Base-by-base conservation (phyloP, 2,888 invertebrate genomes). In the Nomada goodeniana region DNA sequence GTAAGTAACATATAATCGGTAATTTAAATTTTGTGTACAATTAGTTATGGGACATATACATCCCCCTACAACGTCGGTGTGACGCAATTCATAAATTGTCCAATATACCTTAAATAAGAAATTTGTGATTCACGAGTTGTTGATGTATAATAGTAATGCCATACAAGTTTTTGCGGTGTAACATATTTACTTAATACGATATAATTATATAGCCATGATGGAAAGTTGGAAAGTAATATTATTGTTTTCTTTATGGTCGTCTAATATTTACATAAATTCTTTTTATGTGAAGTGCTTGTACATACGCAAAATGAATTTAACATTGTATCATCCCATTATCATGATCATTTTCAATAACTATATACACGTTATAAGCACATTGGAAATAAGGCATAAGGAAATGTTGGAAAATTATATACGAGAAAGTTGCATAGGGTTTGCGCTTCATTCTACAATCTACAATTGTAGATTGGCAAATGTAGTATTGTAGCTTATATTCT, bases 291-390 rank as follows among this genome's bases (percentile, higher is more conserved):
- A 72, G 44, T 74, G 52, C 36, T 42, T 23, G 36, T 11, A 47
- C 20, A 70, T 55, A 53, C 42, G 73, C 55, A 61, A 68, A 59
- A 70, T 55, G 55, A 47, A 59, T 61, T 71, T 68, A 68, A 75
- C 70, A 61, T 15, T 4, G 10, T 52, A 20, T 26, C 60, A 71
- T 69, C 36, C 23, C 72, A 64, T 50, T 61, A 68, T 50, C 26
- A 70, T 55, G 44, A 55, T 42, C 10, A 53, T 74, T 26, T 71
- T 71, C 36, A 57, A 71, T 44, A 65, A 80, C 11, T 78, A 69
- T 71, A 59, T 75, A 78, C 68, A 77, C 52, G 23, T 60, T 72
- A 59, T 70, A 50, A 68, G 68, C 59, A 65, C n/a, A n/a, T n/a
- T n/a, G n/a, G n/a, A n/a, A n/a, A n/a, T n/a, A n/a, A n/a, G n/a